Evolutionary conservation across 2,888 invertebrate genomes (phyloP).

Genomic region (Pherbina coryleti): DNA sequence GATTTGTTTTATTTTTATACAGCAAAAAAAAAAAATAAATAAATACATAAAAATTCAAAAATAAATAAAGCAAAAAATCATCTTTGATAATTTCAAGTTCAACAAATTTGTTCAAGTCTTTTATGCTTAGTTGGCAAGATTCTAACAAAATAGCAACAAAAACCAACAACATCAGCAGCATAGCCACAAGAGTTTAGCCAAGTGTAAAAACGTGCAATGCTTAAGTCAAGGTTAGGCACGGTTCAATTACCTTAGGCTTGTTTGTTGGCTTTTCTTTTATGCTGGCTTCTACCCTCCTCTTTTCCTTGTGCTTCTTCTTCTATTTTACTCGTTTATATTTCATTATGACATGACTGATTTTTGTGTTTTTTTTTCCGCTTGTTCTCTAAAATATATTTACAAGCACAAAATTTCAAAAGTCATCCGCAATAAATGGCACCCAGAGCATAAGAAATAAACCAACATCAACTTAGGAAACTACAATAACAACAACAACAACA

Average conservation of each 20-base stretch:
- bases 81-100: constrained; percentile 6
- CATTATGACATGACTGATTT: neutral
- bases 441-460: neutral
- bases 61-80: neutral
- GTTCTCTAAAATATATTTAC: neutral
- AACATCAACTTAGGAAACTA: neutral
- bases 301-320: neutral
- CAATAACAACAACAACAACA: constrained; percentile 9
- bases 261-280: neutral
- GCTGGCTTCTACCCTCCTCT: neutral
- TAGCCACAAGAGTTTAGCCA: neutral
- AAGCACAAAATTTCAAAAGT: constrained; percentile 27
- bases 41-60: neutral
- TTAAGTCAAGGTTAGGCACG: constrained; percentile 58
- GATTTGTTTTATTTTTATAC: neutral
- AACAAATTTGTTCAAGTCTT: constrained; percentile 5
- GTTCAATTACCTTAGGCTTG: constrained; percentile 56
- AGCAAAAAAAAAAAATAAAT: constrained; percentile 14
- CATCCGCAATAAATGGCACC: constrained; percentile 19
- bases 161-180: neutral
- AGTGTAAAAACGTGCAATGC: constrained; percentile 26
- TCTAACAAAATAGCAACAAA: constrained; percentile 29
- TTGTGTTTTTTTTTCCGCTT: neutral
- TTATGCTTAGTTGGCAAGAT: constrained; percentile 13
- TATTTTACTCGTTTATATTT: neutral